Evolutionary conservation across 1,140 invertebrate genomes (phyloP), one percentile per base, ranked within the genome.

Genomic region (Pomacea maculata): DNA sequence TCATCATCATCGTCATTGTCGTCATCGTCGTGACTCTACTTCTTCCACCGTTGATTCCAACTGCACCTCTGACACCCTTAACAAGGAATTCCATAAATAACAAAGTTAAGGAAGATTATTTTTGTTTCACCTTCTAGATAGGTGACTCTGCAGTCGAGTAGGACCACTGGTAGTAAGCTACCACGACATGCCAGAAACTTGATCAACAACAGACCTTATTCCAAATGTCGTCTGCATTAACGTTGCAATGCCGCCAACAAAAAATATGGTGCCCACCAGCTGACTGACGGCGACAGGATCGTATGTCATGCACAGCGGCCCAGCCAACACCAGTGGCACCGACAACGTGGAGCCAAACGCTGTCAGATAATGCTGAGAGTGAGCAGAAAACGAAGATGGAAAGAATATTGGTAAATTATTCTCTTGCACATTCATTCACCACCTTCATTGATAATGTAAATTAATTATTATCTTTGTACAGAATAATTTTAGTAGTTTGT

Each of bases 271-370:
- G 0, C 95, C 96, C 79, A 97, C 95, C 45, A 98, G 95, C 86
- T 96, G 93, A 57, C 87, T 85, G 12, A 86, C 81, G 52, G 83
- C 86, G 5, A 90, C 82, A 1, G 71, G 79, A 72, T 90, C 89
- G 94, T 95, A 68, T 94, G 95, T 94, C 94, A 98, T 96, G 88
- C 96, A 97, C 3, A 97, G 92, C 0, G 95, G 94, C 3, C 95
- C 95, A 19, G 95, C 95, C 67, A 97, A 88, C 68, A 97, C 94
- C 84, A 97, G 96, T 0, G 96, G 96, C 78, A 96, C 95, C 1
- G 95, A 94, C 0, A 97, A 94, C 57, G 96, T 96, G 0, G 95
- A 95, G 0, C 95, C 96, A 57, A 97, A 96, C 95, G 97, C 96
- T 0, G 95, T 96, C 79, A 97, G 89, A 88, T 96, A 97, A 88